Conservation (phyloP, 2,113 vertebrate species). For the Stercorarius parasiticus region DNA sequence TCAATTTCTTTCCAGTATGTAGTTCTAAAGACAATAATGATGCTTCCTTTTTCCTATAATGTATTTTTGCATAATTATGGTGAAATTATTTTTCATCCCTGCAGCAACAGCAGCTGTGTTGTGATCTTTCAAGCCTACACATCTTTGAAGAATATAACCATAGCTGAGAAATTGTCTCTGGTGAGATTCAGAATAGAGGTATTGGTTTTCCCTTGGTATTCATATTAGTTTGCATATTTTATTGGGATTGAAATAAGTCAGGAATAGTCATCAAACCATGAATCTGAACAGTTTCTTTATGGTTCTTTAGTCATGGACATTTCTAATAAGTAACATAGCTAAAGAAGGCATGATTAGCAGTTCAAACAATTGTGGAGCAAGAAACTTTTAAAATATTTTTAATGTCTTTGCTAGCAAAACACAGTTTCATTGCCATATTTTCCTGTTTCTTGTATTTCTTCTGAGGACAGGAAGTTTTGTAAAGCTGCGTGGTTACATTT, state of each 20-base stretch:
- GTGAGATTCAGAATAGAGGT: background rate
- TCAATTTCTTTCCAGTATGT: background rate
- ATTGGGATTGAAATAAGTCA: background rate
- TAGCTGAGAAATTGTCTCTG: background rate
- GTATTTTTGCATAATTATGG: background rate
- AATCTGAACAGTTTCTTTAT: background rate
- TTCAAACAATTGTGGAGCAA: background rate
- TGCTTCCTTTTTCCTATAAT: background rate
- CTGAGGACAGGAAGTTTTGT: background rate
- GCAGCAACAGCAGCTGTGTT: background rate
- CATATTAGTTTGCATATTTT: background rate
- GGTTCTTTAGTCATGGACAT: background rate
- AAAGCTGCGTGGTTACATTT: background rate
- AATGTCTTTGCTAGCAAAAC: background rate
- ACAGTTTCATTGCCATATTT: background rate
- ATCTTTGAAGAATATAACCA: background rate
- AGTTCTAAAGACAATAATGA: background rate
- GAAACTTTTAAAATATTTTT: background rate
- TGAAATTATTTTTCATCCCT: conserved; percentile 10
- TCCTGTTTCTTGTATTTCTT: background rate
- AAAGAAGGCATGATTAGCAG: background rate
- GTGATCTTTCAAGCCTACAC: background rate
- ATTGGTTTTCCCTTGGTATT: background rate
- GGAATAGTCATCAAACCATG: background rate
- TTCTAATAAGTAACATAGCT: background rate